Conservation (phyloP, 2,113 vertebrate genomes). For the Lophura nycthemera region DNA sequence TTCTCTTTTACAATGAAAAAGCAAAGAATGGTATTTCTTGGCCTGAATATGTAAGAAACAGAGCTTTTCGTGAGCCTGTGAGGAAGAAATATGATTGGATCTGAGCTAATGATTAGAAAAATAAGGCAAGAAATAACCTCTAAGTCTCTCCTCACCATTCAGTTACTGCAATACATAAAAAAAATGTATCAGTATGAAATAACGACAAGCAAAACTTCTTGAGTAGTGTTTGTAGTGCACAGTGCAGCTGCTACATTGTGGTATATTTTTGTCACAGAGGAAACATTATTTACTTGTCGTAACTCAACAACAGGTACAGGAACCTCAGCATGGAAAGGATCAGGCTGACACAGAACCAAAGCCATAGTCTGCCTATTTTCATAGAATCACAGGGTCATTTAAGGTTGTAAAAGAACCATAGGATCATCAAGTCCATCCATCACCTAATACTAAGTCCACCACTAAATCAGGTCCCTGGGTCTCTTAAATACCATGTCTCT, state of each 20-base stretch:
- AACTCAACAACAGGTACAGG: neutral
- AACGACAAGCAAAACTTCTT: neutral
- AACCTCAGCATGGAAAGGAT: neutral
- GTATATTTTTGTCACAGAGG: neutral
- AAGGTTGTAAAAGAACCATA: neutral
- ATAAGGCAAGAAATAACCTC: neutral
- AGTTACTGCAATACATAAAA: neutral
- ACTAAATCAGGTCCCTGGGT: neutral
- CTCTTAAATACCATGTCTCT: neutral
- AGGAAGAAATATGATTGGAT: neutral
- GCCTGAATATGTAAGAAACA: neutral
- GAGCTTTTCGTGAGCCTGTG: neutral
- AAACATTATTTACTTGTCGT: neutral
- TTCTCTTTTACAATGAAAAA: neutral
- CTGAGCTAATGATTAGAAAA: neutral
- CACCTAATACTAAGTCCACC: neutral
- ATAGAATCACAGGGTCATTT: neutral
- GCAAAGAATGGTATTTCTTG: neutral
- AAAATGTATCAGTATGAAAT: neutral
- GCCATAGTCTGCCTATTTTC: neutral
- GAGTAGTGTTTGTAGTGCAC: neutral
- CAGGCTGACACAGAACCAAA: neutral
- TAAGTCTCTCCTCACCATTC: neutral
- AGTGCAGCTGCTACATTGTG: neutral
- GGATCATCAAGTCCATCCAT: neutral